A percentile compares a stretch with the other conserved stretches of the same genome.
Conservation (phyloP, 1,140 invertebrate species). For the Zaprionus ghesquierei region DNA sequence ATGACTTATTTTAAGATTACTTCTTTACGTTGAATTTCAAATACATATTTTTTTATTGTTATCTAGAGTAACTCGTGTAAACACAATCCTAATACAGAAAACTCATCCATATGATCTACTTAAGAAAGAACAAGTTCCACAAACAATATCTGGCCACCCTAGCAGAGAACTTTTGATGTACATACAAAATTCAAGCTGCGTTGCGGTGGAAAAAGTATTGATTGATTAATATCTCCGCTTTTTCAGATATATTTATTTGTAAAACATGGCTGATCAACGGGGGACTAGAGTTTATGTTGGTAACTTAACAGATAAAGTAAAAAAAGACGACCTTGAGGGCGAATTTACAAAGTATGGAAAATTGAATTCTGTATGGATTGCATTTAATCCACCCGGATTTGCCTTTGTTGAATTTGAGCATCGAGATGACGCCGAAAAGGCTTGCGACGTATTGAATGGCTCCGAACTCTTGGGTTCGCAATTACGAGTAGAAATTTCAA, state of each 20-base stretch:
- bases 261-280: conserved; percentile 83
- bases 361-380: conserved; percentile 97
- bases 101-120: background rate
- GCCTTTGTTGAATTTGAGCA: conserved; percentile 99
- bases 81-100: background rate
- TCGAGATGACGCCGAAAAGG: conserved; percentile 95
- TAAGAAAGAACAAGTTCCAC: background rate
- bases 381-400: conserved; percentile 97
- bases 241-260: conserved; percentile 47
- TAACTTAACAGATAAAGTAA: conserved; percentile 91
- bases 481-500: conserved; percentile 91
- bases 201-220: conserved; percentile 69
- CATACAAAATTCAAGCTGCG: conserved; percentile 63
- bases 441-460: conserved; percentile 95
- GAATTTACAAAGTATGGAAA: conserved; percentile 95
- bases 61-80: background rate
- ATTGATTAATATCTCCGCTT: conserved; percentile 60
- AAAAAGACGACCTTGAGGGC: conserved; percentile 93
- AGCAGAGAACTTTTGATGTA: conserved; percentile 63
- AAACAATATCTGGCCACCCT: conserved; percentile 43
- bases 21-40: background rate
- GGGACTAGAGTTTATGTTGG: conserved; percentile 93
- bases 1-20: no score
- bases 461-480: conserved; percentile 91
- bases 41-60: no score